Evolutionary conservation across 1,140 invertebrate genomes (phyloP).

Genomic region (Dendrolimus kikuchii): DNA sequence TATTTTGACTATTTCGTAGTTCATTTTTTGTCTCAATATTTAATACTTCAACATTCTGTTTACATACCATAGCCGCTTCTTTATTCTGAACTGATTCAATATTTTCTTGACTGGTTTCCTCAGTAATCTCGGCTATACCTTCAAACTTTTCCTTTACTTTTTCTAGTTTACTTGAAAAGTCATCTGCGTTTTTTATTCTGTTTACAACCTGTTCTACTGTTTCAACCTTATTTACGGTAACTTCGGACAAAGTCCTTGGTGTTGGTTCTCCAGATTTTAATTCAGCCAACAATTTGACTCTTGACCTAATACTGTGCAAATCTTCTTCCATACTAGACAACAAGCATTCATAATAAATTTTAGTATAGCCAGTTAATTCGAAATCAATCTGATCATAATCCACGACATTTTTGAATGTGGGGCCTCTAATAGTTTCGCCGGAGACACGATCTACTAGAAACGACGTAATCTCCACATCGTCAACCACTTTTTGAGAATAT

Average conservation of each 20-base stretch:
- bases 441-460: conserved; percentile 51
- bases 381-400: conserved; percentile 56
- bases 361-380: conserved; percentile 41
- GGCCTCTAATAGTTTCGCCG: conserved; percentile 48
- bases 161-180: background rate
- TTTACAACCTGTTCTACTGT: conserved; percentile 6
- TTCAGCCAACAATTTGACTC: conserved; percentile 50
- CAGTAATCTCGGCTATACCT: background rate
- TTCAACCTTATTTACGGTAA: conserved; percentile 9
- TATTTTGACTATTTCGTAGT: conserved; percentile 16
- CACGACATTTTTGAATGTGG: conserved; percentile 51
- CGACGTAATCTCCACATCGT: conserved; percentile 34
- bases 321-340: conserved; percentile 43
- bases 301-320: conserved; percentile 45
- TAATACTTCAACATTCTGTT: background rate
- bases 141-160: background rate
- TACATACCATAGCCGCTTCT: too few species aligned
- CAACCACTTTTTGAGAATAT: conserved; percentile 35
- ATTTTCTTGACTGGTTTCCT: background rate
- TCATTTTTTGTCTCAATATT: conserved; percentile 22
- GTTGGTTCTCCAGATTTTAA: conserved; percentile 35
- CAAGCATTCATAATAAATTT: conserved; percentile 53
- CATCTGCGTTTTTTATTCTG: background rate
- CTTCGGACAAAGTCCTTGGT: conserved; percentile 24
- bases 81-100: too few species aligned